Conservation (phyloP, 2,113 vertebrate species). For the Sylvietta virens region DNA sequence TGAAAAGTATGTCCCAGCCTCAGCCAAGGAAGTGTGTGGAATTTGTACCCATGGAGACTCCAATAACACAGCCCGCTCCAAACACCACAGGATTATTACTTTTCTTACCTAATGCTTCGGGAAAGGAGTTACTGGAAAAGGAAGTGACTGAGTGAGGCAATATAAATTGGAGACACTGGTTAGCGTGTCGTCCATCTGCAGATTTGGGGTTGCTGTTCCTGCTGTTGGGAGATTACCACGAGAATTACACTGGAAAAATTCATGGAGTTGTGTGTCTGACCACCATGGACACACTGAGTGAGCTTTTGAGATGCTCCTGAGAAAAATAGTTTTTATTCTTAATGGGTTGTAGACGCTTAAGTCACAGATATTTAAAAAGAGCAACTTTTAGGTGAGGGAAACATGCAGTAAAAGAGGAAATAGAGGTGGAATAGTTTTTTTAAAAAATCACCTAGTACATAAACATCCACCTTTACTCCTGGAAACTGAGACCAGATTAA, state of each 20-base stretch:
- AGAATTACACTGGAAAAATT: background rate
- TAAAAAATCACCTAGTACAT: background rate
- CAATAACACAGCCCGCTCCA: slow-evolving; percentile 45
- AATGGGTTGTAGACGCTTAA: background rate
- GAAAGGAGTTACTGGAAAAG: background rate
- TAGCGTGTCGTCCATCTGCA: background rate
- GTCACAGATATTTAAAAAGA: background rate
- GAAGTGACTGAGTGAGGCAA: background rate
- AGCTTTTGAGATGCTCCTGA: background rate
- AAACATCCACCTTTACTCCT: background rate
- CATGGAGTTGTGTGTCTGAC: background rate
- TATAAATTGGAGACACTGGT: background rate
- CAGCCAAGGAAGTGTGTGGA: slow-evolving; percentile 43
- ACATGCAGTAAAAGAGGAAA: background rate
- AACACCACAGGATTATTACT: background rate
- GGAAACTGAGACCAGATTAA: background rate
- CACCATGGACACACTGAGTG: accelerated
- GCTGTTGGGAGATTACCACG: accelerated
- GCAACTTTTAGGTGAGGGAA: background rate
- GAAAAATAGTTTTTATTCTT: background rate
- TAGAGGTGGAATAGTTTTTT: background rate
- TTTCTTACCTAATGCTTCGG: background rate
- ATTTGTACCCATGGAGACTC: slow-evolving; percentile 53
- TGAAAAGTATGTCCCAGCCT: slow-evolving; percentile 14
- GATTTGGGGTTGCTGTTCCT: background rate